Evolutionary conservation across 1,140 invertebrate species (phyloP).

Genomic region (Chironomus tepperi): DNA sequence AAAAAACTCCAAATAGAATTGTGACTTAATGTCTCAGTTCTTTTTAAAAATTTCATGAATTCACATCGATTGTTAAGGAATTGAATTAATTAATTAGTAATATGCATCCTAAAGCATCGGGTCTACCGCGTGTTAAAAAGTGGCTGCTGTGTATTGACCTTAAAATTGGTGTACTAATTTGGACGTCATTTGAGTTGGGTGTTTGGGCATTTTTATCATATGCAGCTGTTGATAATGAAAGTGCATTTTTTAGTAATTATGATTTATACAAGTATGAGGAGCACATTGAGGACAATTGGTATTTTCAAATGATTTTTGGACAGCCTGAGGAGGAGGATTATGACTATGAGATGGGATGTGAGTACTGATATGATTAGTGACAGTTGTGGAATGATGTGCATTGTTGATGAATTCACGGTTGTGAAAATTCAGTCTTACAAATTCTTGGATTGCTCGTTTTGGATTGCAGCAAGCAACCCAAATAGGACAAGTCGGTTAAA

Average conservation of each 20-base stretch:
- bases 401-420: no score
- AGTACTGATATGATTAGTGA: neutral
- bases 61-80: neutral
- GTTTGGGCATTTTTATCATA: neutral
- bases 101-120: neutral
- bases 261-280: constrained; percentile 14
- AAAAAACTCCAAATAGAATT: no score
- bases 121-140: constrained; percentile 10
- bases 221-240: neutral
- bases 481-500: no score
- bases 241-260: constrained; percentile 4
- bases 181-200: neutral
- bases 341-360: constrained; percentile 15
- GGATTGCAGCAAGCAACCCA: no score
- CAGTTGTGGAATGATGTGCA: no score
- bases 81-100: no score
- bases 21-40: no score
- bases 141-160: neutral
- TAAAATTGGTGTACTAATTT: neutral
- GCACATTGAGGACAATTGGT: constrained; percentile 16
- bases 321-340: neutral
- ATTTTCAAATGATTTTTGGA: constrained; percentile 10
- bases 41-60: neutral
- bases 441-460: no score
- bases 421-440: no score